phyloP scores from a whole-genome alignment of 1,140 invertebrate genomes.

The Ylistrum balloti region DNA sequence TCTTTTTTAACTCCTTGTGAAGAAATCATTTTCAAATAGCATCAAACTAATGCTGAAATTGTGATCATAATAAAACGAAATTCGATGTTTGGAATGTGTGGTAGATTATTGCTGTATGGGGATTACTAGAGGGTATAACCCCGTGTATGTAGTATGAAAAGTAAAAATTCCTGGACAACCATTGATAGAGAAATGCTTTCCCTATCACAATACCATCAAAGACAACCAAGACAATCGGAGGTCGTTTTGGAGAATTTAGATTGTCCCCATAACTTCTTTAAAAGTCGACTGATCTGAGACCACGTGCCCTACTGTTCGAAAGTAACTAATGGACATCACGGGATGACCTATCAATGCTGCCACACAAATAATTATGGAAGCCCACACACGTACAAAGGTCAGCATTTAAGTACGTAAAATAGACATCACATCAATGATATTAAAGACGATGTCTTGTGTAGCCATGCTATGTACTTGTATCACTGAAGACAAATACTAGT shows the following conservation, averaged over 20 bases:
- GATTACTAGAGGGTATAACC: background rate
- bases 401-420: background rate
- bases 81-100: background rate
- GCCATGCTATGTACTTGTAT: too few species aligned
- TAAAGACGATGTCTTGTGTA: background rate
- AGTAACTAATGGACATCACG: constrained; percentile 32
- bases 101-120: background rate
- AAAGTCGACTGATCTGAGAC: background rate
- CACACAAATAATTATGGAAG: background rate
- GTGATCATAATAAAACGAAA: background rate
- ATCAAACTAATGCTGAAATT: too few species aligned
- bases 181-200: background rate
- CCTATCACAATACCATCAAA: background rate
- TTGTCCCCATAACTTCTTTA: constrained; percentile 17
- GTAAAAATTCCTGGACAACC: background rate
- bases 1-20: too few species aligned
- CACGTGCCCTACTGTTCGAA: constrained; percentile 17
- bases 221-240: background rate
- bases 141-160: background rate
- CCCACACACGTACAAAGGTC: background rate
- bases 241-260: constrained; percentile 7
- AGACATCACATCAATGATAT: background rate
- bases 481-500: background rate
- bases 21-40: too few species aligned
- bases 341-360: background rate